Conservation (phyloP, 2,797 vertebrate species). For the Echiichthys vipera region DNA sequence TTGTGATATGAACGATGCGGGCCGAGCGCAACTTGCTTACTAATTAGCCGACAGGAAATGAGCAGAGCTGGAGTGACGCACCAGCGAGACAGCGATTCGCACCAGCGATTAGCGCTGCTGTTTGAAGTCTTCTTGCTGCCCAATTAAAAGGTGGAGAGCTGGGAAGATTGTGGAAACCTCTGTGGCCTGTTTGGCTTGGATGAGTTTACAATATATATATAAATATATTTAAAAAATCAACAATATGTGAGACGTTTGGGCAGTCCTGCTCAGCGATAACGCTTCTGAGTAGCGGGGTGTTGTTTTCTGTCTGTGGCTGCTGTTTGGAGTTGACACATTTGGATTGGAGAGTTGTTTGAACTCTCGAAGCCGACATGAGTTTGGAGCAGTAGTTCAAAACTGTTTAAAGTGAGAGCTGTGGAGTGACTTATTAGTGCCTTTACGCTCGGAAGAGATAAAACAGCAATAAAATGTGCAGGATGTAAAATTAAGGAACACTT, state of each 20-base stretch:
- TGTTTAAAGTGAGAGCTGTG: neutral
- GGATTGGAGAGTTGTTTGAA: neutral
- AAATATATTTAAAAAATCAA: neutral
- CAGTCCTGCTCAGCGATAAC: neutral
- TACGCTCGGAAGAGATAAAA: neutral
- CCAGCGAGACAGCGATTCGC: constrained; percentile 46
- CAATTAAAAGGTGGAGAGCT: constrained; percentile 60
- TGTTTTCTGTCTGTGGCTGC: neutral
- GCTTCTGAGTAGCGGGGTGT: too few species aligned
- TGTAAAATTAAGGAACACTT: neutral
- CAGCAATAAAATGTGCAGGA: neutral
- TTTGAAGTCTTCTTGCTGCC: constrained; percentile 61
- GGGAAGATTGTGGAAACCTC: constrained; percentile 36
- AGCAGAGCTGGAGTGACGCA: constrained; percentile 49
- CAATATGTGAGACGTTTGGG: constrained; percentile 6
- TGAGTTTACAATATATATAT: constrained; percentile 14
- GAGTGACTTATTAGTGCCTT: neutral
- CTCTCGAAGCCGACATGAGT: constrained; percentile 4
- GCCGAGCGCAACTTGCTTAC: constrained; percentile 47
- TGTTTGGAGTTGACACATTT: constrained; percentile 3
- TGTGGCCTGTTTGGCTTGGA: constrained; percentile 33
- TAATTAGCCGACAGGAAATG: constrained; percentile 75
- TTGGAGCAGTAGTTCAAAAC: constrained; percentile 4
- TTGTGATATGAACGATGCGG: constrained; percentile 45
- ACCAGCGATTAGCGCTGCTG: constrained; percentile 53